Conservation (phyloP, 2,888 invertebrate species). For the Tortrix viridana region DNA sequence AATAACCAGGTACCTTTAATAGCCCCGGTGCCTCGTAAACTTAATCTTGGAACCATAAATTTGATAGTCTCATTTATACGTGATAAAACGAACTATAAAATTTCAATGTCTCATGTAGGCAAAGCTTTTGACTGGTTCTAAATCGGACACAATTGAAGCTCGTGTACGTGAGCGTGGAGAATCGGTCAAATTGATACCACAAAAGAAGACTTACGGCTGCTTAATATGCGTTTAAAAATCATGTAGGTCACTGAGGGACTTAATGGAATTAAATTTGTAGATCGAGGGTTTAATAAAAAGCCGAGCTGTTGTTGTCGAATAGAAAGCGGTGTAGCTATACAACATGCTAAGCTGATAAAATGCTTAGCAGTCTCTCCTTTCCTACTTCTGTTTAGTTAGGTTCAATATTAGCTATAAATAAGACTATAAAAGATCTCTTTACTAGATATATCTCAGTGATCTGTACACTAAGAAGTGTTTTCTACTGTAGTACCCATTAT, state of each 20-base stretch:
- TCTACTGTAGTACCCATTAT: too few species aligned
- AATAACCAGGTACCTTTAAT: constrained; percentile 54
- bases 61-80: constrained; percentile 78
- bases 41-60: constrained; percentile 75
- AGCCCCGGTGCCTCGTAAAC: constrained; percentile 67
- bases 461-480: too few species aligned
- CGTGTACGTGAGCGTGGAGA: constrained; percentile 71
- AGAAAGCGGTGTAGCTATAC: constrained; percentile 2
- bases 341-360: too few species aligned
- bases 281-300: constrained; percentile 25
- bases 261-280: constrained; percentile 35
- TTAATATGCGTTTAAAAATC: constrained; percentile 39
- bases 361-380: too few species aligned
- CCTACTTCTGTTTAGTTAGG: too few species aligned
- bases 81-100: constrained; percentile 79
- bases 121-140: constrained; percentile 70
- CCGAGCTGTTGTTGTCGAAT: constrained; percentile 1
- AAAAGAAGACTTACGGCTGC: constrained; percentile 49
- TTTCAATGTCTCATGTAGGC: constrained; percentile 72
- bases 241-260: constrained; percentile 35
- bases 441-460: too few species aligned
- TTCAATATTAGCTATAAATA: too few species aligned
- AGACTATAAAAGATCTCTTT: too few species aligned
- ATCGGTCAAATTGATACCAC: constrained; percentile 73
- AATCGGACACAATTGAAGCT: constrained; percentile 75